Evolutionary conservation across 2,888 invertebrate genomes (phyloP).

Genomic region (Xanthia icteritia): DNA sequence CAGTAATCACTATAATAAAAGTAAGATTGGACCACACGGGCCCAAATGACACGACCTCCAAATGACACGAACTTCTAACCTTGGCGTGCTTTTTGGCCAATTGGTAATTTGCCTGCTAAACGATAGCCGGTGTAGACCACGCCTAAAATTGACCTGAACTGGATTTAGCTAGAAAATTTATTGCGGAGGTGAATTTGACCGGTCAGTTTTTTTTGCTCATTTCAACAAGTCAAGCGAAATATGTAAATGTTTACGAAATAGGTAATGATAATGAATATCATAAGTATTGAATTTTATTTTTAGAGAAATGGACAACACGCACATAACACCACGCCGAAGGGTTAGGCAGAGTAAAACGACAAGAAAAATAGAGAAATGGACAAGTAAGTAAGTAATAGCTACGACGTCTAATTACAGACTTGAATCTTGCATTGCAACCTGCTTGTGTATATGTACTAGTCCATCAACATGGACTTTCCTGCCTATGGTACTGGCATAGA

Average conservation of each 20-base stretch:
- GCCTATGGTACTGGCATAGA: no score
- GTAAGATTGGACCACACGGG: conserved; percentile 50
- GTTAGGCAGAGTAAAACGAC: background rate
- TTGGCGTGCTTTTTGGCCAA: conserved; percentile 81
- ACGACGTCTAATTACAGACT: background rate
- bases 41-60: conserved; percentile 50
- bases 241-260: background rate
- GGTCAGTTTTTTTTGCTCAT: background rate
- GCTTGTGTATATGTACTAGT: background rate
- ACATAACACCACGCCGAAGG: background rate
- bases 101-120: conserved; percentile 75
- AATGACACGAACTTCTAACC: conserved; percentile 75
- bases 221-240: background rate
- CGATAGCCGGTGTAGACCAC: conserved; percentile 69
- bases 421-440: background rate
- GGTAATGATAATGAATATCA: background rate
- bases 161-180: conserved; percentile 28
- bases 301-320: background rate
- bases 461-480: background rate
- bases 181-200: background rate
- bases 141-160: conserved; percentile 61
- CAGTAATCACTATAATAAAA: conserved; percentile 16
- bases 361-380: background rate
- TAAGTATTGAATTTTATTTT: background rate
- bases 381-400: background rate